Conservation (phyloP, 2,888 invertebrate species). For the Aromia moschata region DNA sequence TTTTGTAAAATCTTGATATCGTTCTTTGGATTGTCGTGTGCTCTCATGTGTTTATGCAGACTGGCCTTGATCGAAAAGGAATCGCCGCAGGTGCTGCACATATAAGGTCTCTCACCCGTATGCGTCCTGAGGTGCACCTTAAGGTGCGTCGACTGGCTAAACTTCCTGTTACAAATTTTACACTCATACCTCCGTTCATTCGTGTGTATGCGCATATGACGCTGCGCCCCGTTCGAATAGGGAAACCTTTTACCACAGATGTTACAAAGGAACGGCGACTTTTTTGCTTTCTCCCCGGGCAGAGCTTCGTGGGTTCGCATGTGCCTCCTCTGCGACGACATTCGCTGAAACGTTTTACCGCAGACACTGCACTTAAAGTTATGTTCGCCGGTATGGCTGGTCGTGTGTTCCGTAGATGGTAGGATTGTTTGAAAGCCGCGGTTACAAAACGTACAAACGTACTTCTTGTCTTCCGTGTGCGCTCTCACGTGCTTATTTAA, state of each 20-base stretch:
- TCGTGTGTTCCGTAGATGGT: conserved; percentile 54
- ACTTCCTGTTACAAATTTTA: conserved; percentile 57
- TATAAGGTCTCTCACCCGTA: conserved; percentile 64
- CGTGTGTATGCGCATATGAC: conserved; percentile 60
- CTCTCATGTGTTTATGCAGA: conserved; percentile 51
- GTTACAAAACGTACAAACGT: conserved; percentile 39
- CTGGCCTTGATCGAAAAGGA: conserved; percentile 53
- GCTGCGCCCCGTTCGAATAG: conserved; percentile 55
- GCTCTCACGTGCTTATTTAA: conserved; percentile 48
- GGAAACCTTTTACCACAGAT: conserved; percentile 59
- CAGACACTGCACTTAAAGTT: conserved; percentile 54
- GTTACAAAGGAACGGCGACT: conserved; percentile 56
- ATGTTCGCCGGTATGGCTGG: conserved; percentile 53
- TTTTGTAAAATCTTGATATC: conserved; percentile 14
- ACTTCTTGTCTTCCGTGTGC: conserved; percentile 43
- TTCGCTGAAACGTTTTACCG: conserved; percentile 52
- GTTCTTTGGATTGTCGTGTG: conserved; percentile 33
- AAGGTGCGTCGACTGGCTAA: conserved; percentile 61
- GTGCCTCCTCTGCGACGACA: conserved; percentile 53
- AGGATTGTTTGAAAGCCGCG: conserved; percentile 52
- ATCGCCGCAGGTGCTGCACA: conserved; percentile 64
- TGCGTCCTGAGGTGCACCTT: conserved; percentile 66
- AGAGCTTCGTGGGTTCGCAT: conserved; percentile 50
- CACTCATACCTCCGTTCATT: conserved; percentile 59
- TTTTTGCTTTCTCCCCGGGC: conserved; percentile 54